Evolutionary conservation across 2,888 invertebrate species (phyloP), one percentile per base, ranked within the genome.

Genomic region (Mellilla xanthometata): DNA sequence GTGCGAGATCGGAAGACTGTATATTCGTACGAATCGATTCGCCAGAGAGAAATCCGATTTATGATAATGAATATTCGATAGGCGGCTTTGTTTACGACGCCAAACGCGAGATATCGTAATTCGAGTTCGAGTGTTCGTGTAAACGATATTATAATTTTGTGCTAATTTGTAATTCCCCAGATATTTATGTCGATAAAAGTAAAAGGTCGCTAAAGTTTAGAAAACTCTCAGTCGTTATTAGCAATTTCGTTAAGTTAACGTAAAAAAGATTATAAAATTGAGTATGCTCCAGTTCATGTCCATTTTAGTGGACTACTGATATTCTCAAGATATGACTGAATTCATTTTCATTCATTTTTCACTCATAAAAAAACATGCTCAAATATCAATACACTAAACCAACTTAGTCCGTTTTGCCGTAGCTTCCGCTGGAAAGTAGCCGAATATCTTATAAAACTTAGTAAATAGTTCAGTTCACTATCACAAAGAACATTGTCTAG

Each of bases 401-500:
- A 19, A 19, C 15, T 19, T 19, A 19, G 15, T 6, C 6, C n/a
- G n/a, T n/a, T n/a, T n/a, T n/a, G 6, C 4, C 4, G 15, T 3
- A 3, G 6, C 15, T 19, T 19, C 6, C 15, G 15, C 15, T 19
- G 15, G 15, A 38, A 38, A 39, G 30, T 39, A 12, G 39, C 28
- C 38, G 22, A 38, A 38, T 29, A 22, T 29, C 28, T 29, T 36
- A 28, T 19, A 5, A 24, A 19, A 24, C 7, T 30, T 23, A 29
- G 8, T 27, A 29, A 8, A 32, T 22, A 27, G 26, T 13, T 30
- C 22, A 47, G 39, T 44, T 6, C 6, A 19, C 4, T 38, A 34
- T 28, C 27, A 31, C 38, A 39, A 50, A 46, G 41, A 44, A 50
- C 55, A 55, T 57, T 59, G 59, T 59, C 44, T 59, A 55, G 59